Conservation (phyloP, 2,888 invertebrate genomes). For the Colletes collaris region DNA sequence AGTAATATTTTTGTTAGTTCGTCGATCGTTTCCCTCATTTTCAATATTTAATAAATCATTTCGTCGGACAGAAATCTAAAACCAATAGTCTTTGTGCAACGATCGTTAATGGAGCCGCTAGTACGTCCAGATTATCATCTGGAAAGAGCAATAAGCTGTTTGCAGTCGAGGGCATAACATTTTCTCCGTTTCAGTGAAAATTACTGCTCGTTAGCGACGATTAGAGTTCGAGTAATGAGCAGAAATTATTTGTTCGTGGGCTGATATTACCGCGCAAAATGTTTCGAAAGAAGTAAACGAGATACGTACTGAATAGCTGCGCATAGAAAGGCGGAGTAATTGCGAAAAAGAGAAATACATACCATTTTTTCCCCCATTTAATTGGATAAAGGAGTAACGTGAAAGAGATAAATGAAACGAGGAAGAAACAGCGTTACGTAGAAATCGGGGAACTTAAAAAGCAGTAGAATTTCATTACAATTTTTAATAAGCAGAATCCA, state of each 20-base stretch:
- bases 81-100: slow-evolving; percentile 3
- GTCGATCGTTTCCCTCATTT: too few species aligned
- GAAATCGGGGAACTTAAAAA: not conserved
- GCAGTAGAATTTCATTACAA: not conserved
- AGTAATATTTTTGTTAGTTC: too few species aligned
- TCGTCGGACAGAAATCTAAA: not conserved
- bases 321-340: slow-evolving; percentile 16
- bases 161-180: not conserved
- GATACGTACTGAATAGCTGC: not conserved
- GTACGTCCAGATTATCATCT: slow-evolving; percentile 7
- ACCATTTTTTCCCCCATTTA: not conserved
- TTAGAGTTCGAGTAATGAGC: slow-evolving; percentile 23
- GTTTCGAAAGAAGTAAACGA: slow-evolving; percentile 1
- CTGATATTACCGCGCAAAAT: not conserved
- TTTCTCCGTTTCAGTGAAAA: slow-evolving; percentile 28
- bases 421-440: not conserved
- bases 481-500: not conserved
- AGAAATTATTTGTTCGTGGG: slow-evolving; percentile 18
- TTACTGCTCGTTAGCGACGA: slow-evolving; percentile 25
- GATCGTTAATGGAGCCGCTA: slow-evolving; percentile 13
- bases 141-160: slow-evolving; percentile 16
- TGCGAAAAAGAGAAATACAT: slow-evolving; percentile 2
- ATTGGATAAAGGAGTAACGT: not conserved
- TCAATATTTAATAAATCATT: not conserved
- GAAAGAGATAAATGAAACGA: not conserved